phyloP scores from a whole-genome alignment of 2,797 vertebrate genomes.

The Phoebastria nigripes region DNA sequence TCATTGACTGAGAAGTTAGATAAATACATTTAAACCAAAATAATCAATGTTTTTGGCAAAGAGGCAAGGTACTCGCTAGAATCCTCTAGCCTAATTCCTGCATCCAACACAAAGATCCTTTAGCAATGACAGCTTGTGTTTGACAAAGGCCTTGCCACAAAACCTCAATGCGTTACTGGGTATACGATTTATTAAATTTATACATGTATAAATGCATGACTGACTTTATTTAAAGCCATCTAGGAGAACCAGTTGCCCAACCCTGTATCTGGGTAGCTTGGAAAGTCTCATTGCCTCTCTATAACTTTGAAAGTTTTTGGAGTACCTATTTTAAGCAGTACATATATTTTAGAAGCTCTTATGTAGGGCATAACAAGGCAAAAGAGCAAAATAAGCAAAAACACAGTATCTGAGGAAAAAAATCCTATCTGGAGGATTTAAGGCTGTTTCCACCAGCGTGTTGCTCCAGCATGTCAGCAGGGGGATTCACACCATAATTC shows the following conservation, averaged over 20 bases:
- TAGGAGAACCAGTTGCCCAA: constrained; percentile 22
- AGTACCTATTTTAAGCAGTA: not conserved
- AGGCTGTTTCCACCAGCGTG: not conserved
- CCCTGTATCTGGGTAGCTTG: not conserved
- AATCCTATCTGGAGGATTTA: not conserved
- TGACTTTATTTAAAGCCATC: constrained; percentile 1
- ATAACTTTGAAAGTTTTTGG: fast-evolving
- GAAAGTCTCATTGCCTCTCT: not conserved
- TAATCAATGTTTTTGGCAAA: not conserved
- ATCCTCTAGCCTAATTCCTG: not conserved
- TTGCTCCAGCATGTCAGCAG: not conserved
- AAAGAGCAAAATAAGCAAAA: not conserved
- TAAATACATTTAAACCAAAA: not conserved
- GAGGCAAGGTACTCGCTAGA: not conserved
- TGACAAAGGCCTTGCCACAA: not conserved
- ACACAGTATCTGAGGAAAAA: not conserved
- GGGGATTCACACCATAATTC: not conserved
- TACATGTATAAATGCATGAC: not conserved
- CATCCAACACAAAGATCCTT: not conserved
- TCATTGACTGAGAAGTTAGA: not conserved
- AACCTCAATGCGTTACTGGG: not conserved
- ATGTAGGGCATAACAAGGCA: not conserved
- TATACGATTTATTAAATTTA: not conserved
- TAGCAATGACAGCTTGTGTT: not conserved
- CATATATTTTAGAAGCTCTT: not conserved